phyloP scores from a whole-genome alignment of 2,797 vertebrate genomes.

The Periparus ater region DNA sequence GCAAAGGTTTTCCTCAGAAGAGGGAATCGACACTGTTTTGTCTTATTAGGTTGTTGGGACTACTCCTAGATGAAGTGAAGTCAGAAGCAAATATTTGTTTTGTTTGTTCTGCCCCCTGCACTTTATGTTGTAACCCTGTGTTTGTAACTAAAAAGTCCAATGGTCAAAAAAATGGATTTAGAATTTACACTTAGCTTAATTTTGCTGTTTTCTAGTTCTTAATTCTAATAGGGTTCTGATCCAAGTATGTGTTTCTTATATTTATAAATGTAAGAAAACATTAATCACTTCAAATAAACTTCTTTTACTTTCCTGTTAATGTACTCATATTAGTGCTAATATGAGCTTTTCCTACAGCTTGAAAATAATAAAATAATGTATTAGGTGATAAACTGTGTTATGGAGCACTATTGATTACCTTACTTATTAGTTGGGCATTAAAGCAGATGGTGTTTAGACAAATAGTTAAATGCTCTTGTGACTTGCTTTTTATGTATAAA shows the following conservation, averaged over 20 bases:
- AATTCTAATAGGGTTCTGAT: neutral
- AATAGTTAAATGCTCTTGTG: neutral
- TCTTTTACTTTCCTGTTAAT: neutral
- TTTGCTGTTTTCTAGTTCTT: neutral
- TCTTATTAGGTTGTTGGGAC: neutral
- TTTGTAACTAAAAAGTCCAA: neutral
- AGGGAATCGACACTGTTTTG: neutral
- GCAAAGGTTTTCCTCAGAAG: neutral
- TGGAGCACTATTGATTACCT: neutral
- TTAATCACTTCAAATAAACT: neutral
- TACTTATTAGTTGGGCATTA: neutral
- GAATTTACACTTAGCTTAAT: neutral
- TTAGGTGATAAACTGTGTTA: neutral
- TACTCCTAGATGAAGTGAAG: neutral
- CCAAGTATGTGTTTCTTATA: neutral
- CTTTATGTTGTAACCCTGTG: neutral
- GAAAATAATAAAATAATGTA: neutral
- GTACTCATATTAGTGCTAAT: neutral
- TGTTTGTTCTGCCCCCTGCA: neutral
- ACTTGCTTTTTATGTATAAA: neutral
- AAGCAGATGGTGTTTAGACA: neutral
- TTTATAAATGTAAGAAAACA: neutral
- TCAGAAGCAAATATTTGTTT: neutral
- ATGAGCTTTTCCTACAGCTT: neutral
- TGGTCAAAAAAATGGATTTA: neutral